Evolutionary conservation across 2,888 invertebrate species (phyloP).

Genomic region (Dioctria linearis): DNA sequence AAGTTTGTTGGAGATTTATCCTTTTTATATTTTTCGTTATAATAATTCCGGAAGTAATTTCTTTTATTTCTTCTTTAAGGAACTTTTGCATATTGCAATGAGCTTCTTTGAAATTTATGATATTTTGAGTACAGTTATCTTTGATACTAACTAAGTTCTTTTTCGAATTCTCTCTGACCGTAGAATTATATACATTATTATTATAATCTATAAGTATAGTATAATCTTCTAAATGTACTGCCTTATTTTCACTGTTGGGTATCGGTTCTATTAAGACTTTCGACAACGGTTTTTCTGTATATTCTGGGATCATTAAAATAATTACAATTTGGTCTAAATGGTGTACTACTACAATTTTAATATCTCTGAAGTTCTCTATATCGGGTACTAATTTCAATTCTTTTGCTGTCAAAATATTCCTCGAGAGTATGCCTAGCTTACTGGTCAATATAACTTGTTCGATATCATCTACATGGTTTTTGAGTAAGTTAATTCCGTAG

Average conservation of each 20-base stretch:
- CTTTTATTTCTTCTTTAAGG: slow-evolving; percentile 37
- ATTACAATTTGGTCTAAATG: slow-evolving; percentile 33
- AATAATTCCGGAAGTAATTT: slow-evolving; percentile 41
- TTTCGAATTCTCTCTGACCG: neutral
- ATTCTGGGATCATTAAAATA: slow-evolving; percentile 39
- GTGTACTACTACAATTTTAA: slow-evolving; percentile 27
- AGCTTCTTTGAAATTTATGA: slow-evolving; percentile 34
- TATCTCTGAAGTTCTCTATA: neutral
- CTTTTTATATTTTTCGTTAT: slow-evolving; percentile 45
- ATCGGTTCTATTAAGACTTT: neutral
- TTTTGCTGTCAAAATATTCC: slow-evolving; percentile 28
- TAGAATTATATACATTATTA: neutral
- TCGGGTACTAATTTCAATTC: slow-evolving; percentile 25
- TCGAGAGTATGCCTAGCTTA: slow-evolving; percentile 22
- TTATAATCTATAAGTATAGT: neutral
- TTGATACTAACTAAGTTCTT: slow-evolving; percentile 42
- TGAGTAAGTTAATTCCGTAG: slow-evolving; percentile 1
- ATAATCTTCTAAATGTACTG: neutral
- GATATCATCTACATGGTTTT: slow-evolving; percentile 22
- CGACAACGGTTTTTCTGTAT: neutral
- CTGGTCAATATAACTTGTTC: slow-evolving; percentile 22
- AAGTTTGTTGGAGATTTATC: slow-evolving; percentile 40
- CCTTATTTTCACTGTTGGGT: neutral
- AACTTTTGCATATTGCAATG: slow-evolving; percentile 39
- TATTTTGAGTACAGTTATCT: slow-evolving; percentile 38